Percentiles rank a stretch among this genome's conserved stretches.
Conservation (phyloP, 1,140 invertebrate species). For the Helicoverpa armigera region DNA sequence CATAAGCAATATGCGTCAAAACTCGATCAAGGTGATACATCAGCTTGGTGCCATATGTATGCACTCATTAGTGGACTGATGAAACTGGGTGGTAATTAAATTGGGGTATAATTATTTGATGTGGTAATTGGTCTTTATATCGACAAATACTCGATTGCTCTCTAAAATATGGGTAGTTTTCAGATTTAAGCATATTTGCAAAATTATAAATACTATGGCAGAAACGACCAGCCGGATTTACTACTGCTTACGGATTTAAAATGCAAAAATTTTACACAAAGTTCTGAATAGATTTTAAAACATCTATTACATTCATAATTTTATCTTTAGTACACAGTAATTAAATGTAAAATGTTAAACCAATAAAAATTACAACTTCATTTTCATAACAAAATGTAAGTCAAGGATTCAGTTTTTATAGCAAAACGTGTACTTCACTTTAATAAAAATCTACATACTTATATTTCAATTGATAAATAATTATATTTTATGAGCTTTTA, state of each 20-base stretch:
- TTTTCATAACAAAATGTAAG: not conserved
- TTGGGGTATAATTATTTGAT: not conserved
- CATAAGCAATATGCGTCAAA: slow-evolving; percentile 72
- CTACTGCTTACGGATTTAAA: not conserved
- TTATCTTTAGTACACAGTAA: not conserved
- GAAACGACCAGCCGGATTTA: too few species aligned
- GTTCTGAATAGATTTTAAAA: not conserved
- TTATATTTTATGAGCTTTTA: not conserved
- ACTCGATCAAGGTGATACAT: slow-evolving; percentile 73
- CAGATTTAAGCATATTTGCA: too few species aligned
- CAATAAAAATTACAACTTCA: not conserved
- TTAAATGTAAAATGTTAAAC: not conserved
- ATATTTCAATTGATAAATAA: too few species aligned
- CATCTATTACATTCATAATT: not conserved
- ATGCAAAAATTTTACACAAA: not conserved
- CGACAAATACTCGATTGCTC: too few species aligned
- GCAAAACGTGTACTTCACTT: too few species aligned
- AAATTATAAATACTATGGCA: too few species aligned
- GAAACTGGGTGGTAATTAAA: not conserved
- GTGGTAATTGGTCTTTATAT: too few species aligned
- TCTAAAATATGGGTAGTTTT: too few species aligned
- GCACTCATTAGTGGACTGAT: not conserved
- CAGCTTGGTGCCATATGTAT: slow-evolving; percentile 36
- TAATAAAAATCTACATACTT: too few species aligned
- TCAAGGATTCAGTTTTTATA: too few species aligned